Conservation (phyloP, 2,113 vertebrate genomes). For the Labeo rohita region DNA sequence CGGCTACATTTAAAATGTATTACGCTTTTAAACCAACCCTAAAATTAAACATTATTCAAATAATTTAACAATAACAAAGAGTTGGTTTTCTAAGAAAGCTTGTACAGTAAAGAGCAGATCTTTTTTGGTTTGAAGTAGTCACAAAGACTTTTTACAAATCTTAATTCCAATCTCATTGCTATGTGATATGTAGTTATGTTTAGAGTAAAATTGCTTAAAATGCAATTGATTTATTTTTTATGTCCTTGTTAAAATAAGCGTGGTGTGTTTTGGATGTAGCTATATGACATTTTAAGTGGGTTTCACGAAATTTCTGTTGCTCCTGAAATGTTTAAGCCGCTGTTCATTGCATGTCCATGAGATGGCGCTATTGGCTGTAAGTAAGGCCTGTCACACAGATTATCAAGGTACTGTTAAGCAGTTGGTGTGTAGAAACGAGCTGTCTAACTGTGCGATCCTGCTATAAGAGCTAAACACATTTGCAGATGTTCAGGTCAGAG, state of each 20-base stretch:
- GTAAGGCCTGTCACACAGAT: not conserved
- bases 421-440: not conserved
- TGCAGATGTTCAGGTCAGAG: slow-evolving; percentile 25
- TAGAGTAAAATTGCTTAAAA: not conserved
- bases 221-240: too few relatives aligned
- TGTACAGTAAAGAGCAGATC: not conserved
- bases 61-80: not conserved
- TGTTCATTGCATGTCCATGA: not conserved
- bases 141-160: not conserved
- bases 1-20: not conserved
- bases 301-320: not conserved
- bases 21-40: not conserved
- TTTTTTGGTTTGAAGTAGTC: not conserved
- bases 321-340: not conserved
- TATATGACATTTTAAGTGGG: too few relatives aligned
- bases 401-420: not conserved
- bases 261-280: not conserved
- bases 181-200: not conserved
- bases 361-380: not conserved
- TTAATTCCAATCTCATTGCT: not conserved
- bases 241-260: not conserved
- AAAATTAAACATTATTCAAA: not conserved
- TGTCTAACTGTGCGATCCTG: not conserved
- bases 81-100: not conserved
- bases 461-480: not conserved